phyloP scores from a whole-genome alignment of 1,140 invertebrate genomes.

The Sesamia nonagrioides region DNA sequence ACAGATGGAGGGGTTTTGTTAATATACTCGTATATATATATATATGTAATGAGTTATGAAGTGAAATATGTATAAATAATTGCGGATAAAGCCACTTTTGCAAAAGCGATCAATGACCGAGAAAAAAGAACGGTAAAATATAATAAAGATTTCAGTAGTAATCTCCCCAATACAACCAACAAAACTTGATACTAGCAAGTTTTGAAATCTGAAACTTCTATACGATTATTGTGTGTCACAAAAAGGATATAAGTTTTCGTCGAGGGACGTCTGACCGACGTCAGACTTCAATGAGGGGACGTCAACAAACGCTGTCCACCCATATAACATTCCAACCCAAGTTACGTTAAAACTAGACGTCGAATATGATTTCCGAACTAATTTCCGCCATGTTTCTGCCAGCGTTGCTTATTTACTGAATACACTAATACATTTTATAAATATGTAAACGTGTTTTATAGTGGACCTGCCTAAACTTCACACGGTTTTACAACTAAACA shows the following conservation, averaged over 20 bases:
- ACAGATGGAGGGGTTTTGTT: no score
- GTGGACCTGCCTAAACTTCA: no score
- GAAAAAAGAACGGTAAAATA: background rate
- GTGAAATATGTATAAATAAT: background rate
- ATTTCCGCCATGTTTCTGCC: conserved; percentile 60
- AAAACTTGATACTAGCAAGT: conserved; percentile 10
- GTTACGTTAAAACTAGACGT: conserved; percentile 38
- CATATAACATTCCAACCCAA: conserved; percentile 1
- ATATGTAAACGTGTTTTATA: background rate
- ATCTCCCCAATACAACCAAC: conserved; percentile 9
- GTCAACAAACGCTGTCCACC: conserved; percentile 39
- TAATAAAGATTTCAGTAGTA: background rate
- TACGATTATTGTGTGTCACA: conserved; percentile 22
- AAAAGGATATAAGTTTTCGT: conserved; percentile 38
- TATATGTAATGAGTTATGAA: no score
- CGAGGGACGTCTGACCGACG: conserved; percentile 30
- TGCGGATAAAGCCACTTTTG: background rate
- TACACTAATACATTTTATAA: conserved; percentile 44
- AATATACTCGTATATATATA: no score
- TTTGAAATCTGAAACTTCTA: conserved; percentile 12
- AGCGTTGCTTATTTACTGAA: conserved; percentile 38
- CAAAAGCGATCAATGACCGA: background rate
- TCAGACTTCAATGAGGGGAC: conserved; percentile 37
- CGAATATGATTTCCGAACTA: conserved; percentile 66
- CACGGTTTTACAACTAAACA: no score